phyloP scores from a whole-genome alignment of 2,113 vertebrate species.

The Tupaia tana region DNA sequence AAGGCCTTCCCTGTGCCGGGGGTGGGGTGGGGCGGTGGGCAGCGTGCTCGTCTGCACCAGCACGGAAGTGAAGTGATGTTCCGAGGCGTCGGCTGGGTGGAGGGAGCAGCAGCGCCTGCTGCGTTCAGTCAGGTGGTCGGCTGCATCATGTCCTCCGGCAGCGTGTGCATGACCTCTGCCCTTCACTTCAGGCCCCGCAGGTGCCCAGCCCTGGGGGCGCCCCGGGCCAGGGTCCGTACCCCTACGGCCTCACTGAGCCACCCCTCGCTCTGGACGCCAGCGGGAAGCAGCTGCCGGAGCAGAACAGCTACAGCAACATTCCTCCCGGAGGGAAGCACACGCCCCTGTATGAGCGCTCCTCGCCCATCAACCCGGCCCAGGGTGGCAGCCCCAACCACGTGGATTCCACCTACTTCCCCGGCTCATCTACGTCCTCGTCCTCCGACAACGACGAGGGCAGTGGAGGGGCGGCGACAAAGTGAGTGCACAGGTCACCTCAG shows the following conservation, averaged over 20 bases:
- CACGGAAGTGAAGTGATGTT: too few species aligned
- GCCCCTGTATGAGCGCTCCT: constrained; percentile 95
- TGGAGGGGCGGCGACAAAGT: constrained; percentile 93
- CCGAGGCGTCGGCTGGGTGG: too few species aligned
- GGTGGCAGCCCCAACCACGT: constrained; percentile 91
- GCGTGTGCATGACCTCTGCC: not conserved
- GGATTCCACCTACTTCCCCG: constrained; percentile 91
- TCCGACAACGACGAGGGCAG: constrained; percentile 94
- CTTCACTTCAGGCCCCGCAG: constrained; percentile 86
- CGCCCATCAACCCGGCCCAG: constrained; percentile 91
- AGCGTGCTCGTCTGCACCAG: too few species aligned
- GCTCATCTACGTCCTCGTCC: constrained; percentile 93
- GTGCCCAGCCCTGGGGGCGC: constrained; percentile 86
- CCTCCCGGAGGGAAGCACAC: constrained; percentile 95
- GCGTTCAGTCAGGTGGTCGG: too few species aligned
- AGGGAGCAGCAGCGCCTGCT: too few species aligned
- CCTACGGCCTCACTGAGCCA: constrained; percentile 88
- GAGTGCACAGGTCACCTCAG: constrained; percentile 79
- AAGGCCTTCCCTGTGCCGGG: constrained; percentile 75
- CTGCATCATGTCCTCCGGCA: not conserved
- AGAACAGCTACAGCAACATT: constrained; percentile 95
- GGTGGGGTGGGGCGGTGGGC: not conserved
- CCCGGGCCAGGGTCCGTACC: constrained; percentile 89
- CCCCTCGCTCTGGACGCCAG: constrained; percentile 87
- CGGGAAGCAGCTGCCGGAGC: constrained; percentile 90